phyloP scores from a whole-genome alignment of 2,888 invertebrate species.

The Pteria penguin region DNA sequence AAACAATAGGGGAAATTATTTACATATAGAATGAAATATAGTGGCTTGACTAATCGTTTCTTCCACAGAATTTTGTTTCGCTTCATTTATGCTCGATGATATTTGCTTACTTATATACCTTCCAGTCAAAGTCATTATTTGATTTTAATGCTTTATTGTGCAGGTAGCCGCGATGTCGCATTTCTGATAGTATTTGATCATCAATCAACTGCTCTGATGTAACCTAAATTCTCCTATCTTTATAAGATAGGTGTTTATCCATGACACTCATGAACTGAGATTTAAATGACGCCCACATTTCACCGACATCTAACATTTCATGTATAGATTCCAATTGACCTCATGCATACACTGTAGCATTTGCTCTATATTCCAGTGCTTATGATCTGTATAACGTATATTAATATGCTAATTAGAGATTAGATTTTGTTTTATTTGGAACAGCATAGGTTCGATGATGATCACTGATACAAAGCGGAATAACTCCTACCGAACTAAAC shows the following conservation, averaged over 20 bases:
- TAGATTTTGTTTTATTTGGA: slow-evolving; percentile 1
- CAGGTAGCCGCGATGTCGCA: background rate
- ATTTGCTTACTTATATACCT: background rate
- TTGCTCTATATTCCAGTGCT: background rate
- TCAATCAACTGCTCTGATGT: background rate
- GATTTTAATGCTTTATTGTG: slow-evolving; percentile 14
- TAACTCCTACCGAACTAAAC: slow-evolving; percentile 1
- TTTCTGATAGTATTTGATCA: background rate
- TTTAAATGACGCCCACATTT: background rate
- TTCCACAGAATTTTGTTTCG: background rate
- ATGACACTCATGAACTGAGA: background rate
- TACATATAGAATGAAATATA: too few species aligned
- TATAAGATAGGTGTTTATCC: background rate
- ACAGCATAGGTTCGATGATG: slow-evolving; percentile 5
- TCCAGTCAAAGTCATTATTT: background rate
- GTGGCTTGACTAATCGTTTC: background rate
- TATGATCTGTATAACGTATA: slow-evolving; percentile 5
- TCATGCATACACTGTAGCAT: background rate
- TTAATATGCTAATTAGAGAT: slow-evolving; percentile 3
- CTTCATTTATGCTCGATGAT: background rate
- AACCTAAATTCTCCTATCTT: background rate
- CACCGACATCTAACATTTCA: background rate
- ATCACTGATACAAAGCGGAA: slow-evolving; percentile 3
- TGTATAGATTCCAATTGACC: background rate
- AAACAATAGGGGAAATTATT: too few species aligned